Conservation (phyloP, 2,888 invertebrate species). For the Orthosia gothica region DNA sequence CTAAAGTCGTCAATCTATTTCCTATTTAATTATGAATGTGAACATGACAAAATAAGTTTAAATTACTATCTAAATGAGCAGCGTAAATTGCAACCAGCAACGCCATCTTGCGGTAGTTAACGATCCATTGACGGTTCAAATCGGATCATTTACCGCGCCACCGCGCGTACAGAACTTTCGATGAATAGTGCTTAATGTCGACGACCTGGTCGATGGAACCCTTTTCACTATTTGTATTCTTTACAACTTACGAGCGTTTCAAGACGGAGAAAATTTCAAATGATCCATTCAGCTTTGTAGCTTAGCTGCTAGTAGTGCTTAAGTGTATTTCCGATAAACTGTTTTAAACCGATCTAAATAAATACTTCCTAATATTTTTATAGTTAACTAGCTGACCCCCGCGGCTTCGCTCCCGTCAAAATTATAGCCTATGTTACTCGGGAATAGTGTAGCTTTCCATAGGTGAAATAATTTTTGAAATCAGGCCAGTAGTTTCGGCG, state of each 20-base stretch:
- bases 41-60: neutral
- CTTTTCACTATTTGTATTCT: slow-evolving; percentile 59
- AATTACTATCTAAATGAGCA: neutral
- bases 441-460: no score
- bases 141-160: slow-evolving; percentile 20
- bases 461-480: no score
- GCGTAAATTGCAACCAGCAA: neutral
- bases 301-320: neutral
- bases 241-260: slow-evolving; percentile 45
- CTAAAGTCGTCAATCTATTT: no score
- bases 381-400: no score
- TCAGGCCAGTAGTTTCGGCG: no score
- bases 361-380: no score
- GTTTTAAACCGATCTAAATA: neutral
- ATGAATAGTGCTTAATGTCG: slow-evolving; percentile 64
- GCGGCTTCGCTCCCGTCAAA: no score
- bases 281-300: slow-evolving; percentile 16
- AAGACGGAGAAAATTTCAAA: slow-evolving; percentile 42
- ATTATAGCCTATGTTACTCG: no score
- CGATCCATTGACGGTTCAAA: slow-evolving; percentile 58
- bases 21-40: neutral
- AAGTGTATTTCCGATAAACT: neutral
- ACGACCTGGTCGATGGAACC: slow-evolving; percentile 54
- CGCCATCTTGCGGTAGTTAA: slow-evolving; percentile 48
- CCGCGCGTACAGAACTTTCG: slow-evolving; percentile 48